Percentiles rank a stretch among this genome's conserved stretches.
These are phyloP conservation scores for Darwinula stevensoni DNA, from an alignment of 2,888 invertebrate species.

Conservation along the genomic window DNA sequence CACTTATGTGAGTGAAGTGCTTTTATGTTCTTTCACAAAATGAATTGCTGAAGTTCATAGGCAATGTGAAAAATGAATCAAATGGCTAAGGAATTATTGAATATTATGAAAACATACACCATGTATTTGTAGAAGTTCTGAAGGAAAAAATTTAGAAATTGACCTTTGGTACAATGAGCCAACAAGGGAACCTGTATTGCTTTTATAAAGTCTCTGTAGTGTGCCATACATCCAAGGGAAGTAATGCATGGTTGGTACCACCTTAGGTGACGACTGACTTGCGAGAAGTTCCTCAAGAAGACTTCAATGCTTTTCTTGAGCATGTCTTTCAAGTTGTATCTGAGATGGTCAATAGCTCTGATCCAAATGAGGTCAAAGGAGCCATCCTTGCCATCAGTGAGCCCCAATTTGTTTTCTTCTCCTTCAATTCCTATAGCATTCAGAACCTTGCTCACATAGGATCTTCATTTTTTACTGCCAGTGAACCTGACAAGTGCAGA, in stretches of 20 bases:
- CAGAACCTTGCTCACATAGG: too few relatives aligned
- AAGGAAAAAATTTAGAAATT: too few relatives aligned
- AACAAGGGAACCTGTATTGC: too few relatives aligned
- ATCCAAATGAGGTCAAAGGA: slow-evolving; percentile 78
- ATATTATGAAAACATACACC: too few relatives aligned
- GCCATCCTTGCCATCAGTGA: slow-evolving; percentile 56
- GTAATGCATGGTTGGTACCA: background rate
- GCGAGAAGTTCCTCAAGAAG: slow-evolving; percentile 63
- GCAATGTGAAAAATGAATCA: too few relatives aligned
- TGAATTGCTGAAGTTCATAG: too few relatives aligned
- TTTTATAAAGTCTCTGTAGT: background rate
- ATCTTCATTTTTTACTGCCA: slow-evolving; percentile 18
- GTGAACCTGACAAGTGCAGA: slow-evolving; percentile 79
- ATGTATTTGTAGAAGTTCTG: too few relatives aligned
- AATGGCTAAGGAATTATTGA: too few relatives aligned
- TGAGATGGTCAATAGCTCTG: slow-evolving; percentile 77
- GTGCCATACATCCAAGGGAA: background rate
- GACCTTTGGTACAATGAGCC: too few relatives aligned
- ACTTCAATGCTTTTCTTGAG: slow-evolving; percentile 65
- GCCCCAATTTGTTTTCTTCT: slow-evolving; percentile 12
- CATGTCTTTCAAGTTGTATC: slow-evolving; percentile 84
- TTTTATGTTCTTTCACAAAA: too few relatives aligned
- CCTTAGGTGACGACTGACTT: slow-evolving; percentile 43
- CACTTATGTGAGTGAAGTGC: slow-evolving; percentile 14
- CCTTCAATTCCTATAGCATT: background rate